Conservation (phyloP, 2,888 invertebrate species). For the Latheticus oryzae region DNA sequence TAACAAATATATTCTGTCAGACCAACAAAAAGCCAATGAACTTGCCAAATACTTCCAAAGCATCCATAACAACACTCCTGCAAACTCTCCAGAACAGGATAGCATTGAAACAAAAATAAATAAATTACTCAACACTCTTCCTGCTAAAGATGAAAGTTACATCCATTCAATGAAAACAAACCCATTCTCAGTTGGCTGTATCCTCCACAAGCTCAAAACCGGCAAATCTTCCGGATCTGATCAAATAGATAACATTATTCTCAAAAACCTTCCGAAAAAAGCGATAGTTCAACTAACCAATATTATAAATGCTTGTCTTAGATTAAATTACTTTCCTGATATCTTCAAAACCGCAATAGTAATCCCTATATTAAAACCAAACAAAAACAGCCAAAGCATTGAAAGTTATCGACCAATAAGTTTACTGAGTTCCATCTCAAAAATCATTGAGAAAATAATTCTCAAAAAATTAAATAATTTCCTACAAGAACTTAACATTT, state of each 20-base stretch:
- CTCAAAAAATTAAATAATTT: not conserved
- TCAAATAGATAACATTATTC: conserved; percentile 10
- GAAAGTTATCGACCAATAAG: conserved; percentile 32
- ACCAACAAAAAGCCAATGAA: no score
- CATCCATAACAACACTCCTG: no score
- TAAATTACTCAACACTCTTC: no score
- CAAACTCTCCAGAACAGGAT: no score
- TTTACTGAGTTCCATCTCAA: conserved; percentile 12
- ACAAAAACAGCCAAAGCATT: not conserved
- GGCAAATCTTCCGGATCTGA: conserved; percentile 24
- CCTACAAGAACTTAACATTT: not conserved
- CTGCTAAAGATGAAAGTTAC: no score
- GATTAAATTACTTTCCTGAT: conserved; percentile 12
- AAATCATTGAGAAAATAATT: conserved; percentile 21
- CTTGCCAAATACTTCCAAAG: no score
- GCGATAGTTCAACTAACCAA: conserved; percentile 4
- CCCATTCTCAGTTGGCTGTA: no score
- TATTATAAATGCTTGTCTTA: conserved; percentile 19
- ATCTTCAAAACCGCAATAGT: conserved; percentile 31
- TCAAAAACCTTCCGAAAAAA: conserved; percentile 5
- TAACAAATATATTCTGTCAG: no score
- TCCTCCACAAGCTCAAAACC: no score
- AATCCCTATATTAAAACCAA: conserved; percentile 4
- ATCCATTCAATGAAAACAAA: no score
- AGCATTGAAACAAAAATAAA: no score